Base-by-base conservation (phyloP, 2,113 vertebrate species). In the Acinonyx jubatus region DNA sequence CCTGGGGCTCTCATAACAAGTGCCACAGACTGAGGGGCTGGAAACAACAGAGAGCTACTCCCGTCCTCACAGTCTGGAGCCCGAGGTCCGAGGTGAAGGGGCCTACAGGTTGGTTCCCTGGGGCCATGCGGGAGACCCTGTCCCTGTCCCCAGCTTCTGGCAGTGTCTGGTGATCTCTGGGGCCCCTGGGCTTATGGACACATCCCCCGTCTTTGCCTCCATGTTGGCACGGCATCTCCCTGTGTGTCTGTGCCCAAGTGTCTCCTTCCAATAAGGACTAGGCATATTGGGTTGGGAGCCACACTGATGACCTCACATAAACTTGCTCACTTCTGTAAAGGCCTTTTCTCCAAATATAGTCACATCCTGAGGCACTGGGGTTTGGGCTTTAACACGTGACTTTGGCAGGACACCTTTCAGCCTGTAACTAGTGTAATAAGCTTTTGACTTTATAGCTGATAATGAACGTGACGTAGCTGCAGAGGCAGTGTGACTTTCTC, bases 41-140 rank as follows among this genome's bases (percentile, higher is more conserved):
- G 74, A 61, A 12, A 27, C 4, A 2, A 31, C 33, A 23, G 36
- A 23, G 68, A 15, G 3, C 4, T 5, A 27, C 21, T 21, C 15
- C 8, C 27, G 12, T 18, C 31, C 55, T 16, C 23, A 10, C 5
- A 2, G 8, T 45, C 36, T 33, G 9, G 16, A 81, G 36, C 21
- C 27, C 8, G 33, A 16, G 7, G 21, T 23, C 65, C 5, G n/a
- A 31, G 50, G 5, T 33, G 8, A 0, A 12, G 33, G 38, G 19
- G 38, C 41, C 3, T 1, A 11, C 55, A 1, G 33, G 18, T 4
- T 13, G 79, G 50, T 7, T 38, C 7, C 55, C 27, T 0, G 9
- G 16, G 25, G n/a, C 36, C 1, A 1, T 0, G 12, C 29, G 9
- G 12, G 16, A 33, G 52, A 11, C 1, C 2, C 2, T 0, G 4